These are phyloP conservation scores for Heterotilapia buettikoferi DNA, from an alignment of 2,113 vertebrate species.

Conservation along the genomic window DNA sequence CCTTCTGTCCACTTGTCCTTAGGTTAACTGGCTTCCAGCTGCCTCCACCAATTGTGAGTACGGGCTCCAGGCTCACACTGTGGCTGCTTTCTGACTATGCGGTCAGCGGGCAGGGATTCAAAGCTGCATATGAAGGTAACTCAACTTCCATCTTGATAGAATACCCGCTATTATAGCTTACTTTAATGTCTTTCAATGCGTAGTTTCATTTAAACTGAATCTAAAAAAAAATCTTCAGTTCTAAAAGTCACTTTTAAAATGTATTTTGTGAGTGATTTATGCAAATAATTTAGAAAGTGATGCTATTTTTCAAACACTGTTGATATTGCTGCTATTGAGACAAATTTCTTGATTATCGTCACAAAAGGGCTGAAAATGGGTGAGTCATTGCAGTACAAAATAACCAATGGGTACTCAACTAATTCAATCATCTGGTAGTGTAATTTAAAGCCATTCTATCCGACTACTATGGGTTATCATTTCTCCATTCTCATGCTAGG, in stretches of 20 bases:
- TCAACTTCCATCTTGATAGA: background rate
- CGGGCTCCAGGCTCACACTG: slow-evolving; percentile 82
- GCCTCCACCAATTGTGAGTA: slow-evolving; percentile 90
- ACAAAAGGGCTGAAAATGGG: background rate
- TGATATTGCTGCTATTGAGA: background rate
- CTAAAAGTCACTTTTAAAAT: background rate
- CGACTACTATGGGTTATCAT: background rate
- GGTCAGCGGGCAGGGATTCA: slow-evolving; percentile 96
- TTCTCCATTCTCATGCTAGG: background rate
- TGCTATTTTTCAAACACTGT: background rate
- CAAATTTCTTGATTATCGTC: background rate
- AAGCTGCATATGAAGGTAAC: slow-evolving; percentile 91
- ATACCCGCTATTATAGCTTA: rapidly evolving
- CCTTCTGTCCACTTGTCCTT: slow-evolving; percentile 59
- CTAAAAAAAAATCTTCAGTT: background rate
- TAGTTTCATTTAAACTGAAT: background rate
- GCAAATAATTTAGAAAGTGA: background rate
- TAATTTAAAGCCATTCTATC: slow-evolving; percentile 18
- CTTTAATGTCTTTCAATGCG: background rate
- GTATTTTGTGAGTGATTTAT: background rate
- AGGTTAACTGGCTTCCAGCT: slow-evolving; percentile 98
- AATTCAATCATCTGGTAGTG: slow-evolving; percentile 3
- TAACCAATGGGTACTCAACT: background rate
- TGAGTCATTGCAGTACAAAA: background rate
- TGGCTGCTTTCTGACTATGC: slow-evolving; percentile 95